Percentiles rank a stretch among this genome's conserved stretches.
phyloP scores from a whole-genome alignment of 2,797 vertebrate species.

The Discoglossus pictus region DNA sequence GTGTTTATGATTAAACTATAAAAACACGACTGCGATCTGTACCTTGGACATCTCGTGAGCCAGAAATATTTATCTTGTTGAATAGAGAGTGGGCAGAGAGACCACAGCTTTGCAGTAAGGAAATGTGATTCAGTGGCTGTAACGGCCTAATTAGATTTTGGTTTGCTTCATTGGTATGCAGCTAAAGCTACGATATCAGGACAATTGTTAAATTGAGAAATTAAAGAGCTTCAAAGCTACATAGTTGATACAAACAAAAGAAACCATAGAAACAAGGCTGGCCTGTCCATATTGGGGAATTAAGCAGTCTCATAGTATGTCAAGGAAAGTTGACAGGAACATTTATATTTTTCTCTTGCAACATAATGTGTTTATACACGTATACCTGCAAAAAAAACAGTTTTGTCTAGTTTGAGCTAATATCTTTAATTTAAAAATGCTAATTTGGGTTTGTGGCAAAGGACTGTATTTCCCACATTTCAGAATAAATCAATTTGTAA shows the following conservation, averaged over 20 bases:
- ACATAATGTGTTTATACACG: too few relatives aligned
- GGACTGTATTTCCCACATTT: too few relatives aligned
- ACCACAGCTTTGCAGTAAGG: slow-evolving; percentile 7
- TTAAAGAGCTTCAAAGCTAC: slow-evolving; percentile 14
- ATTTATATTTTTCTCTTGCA: too few relatives aligned
- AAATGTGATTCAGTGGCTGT: slow-evolving; percentile 19
- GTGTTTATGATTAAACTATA: slow-evolving; percentile 41
- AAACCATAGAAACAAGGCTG: slow-evolving; percentile 5
- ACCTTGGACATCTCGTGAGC: slow-evolving; percentile 53
- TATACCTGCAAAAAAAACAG: too few relatives aligned
- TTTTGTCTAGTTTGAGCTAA: too few relatives aligned
- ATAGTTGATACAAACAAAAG: slow-evolving; percentile 22
- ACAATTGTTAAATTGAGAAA: slow-evolving; percentile 28
- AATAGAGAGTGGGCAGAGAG: background rate
- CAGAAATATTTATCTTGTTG: slow-evolving; percentile 47
- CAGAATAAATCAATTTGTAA: too few relatives aligned
- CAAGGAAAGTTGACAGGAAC: too few relatives aligned
- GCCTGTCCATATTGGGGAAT: slow-evolving; percentile 21
- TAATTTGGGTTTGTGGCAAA: too few relatives aligned
- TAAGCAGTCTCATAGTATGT: too few relatives aligned
- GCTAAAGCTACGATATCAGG: slow-evolving; percentile 22
- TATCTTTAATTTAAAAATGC: too few relatives aligned
- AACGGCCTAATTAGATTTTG: slow-evolving; percentile 51
- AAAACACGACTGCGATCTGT: slow-evolving; percentile 32
- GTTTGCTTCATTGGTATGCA: slow-evolving; percentile 50